Percentiles rank a stretch among this genome's conserved stretches.
phyloP scores from a whole-genome alignment of 2,888 invertebrate genomes.

The Saturnia japonica region DNA sequence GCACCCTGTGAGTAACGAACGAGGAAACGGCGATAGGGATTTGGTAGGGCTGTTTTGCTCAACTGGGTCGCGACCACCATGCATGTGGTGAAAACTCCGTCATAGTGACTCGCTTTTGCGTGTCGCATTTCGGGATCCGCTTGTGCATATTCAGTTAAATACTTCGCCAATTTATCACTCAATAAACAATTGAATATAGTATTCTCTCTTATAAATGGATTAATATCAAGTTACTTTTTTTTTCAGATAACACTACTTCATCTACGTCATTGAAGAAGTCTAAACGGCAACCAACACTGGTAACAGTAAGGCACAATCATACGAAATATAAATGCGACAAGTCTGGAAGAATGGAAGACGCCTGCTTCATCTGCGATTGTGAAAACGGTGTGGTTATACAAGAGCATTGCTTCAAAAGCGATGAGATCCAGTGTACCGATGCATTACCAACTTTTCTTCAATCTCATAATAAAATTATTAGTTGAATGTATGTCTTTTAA shows the following conservation, averaged over 20 bases:
- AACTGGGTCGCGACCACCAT: too few relatives aligned
- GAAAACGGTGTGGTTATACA: conserved; percentile 44
- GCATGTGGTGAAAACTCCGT: too few relatives aligned
- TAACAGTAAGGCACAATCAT: conserved; percentile 39
- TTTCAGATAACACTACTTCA: neutral
- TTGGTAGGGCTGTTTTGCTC: too few relatives aligned
- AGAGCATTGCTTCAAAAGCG: conserved; percentile 64
- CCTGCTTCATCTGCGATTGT: conserved; percentile 66
- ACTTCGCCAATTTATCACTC: neutral
- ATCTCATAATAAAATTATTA: conserved; percentile 26
- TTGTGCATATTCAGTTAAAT: too few relatives aligned
- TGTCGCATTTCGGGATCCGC: too few relatives aligned
- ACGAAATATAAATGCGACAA: conserved; percentile 50
- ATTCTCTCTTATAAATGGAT: neutral
- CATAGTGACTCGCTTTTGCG: too few relatives aligned
- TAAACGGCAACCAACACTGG: conserved; percentile 19
- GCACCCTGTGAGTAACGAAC: too few relatives aligned
- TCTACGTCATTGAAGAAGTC: conserved; percentile 3
- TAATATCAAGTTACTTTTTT: neutral
- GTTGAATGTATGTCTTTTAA: neutral
- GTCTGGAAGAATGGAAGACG: conserved; percentile 48
- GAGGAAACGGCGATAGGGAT: too few relatives aligned
- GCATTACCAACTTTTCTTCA: conserved; percentile 49
- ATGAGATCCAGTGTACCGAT: conserved; percentile 41
- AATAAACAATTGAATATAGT: neutral